A percentile compares a stretch with the other conserved stretches of the same genome.
Evolutionary conservation across 2,113 vertebrate species (phyloP).

Genomic region (Scomber scombrus): DNA sequence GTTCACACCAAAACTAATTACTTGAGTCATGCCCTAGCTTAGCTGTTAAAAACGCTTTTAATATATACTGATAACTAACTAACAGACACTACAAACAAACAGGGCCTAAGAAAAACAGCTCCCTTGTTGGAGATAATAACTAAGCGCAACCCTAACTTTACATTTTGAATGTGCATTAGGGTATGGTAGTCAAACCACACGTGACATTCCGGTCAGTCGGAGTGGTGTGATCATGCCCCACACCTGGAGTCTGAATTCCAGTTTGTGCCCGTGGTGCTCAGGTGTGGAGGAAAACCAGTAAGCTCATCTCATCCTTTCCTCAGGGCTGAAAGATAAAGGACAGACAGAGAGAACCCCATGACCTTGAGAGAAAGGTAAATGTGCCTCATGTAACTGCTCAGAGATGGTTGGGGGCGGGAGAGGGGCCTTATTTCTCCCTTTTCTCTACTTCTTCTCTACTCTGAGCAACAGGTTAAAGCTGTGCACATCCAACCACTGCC

Average conservation of each 20-base stretch:
- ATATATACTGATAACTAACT: not conserved
- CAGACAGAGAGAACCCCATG: constrained; percentile 75
- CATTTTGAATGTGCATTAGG: not conserved
- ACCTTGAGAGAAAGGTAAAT: constrained; percentile 66
- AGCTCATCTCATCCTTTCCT: constrained; percentile 80
- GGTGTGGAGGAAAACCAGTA: constrained; percentile 80
- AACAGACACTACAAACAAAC: not conserved
- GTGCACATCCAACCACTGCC: constrained; percentile 66
- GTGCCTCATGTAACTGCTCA: constrained; percentile 34
- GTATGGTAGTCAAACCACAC: not conserved
- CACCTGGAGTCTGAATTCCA: constrained; percentile 76
- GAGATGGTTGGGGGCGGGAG: constrained; percentile 28
- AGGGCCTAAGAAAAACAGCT: no score
- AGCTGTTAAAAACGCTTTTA: no score
- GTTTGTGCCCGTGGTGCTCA: constrained; percentile 79
- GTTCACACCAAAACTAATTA: no score
- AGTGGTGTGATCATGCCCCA: constrained; percentile 54
- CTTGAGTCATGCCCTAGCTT: no score
- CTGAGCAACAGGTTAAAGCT: constrained; percentile 60
- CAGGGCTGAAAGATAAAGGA: constrained; percentile 83
- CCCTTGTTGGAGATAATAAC: no score
- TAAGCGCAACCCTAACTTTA: not conserved
- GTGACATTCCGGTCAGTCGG: constrained; percentile 42
- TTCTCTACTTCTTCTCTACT: constrained; percentile 30
- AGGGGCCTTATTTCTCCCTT: constrained; percentile 37